Evolutionary conservation across 2,888 invertebrate species (phyloP).

Genomic region (Cataglyphis cursor): DNA sequence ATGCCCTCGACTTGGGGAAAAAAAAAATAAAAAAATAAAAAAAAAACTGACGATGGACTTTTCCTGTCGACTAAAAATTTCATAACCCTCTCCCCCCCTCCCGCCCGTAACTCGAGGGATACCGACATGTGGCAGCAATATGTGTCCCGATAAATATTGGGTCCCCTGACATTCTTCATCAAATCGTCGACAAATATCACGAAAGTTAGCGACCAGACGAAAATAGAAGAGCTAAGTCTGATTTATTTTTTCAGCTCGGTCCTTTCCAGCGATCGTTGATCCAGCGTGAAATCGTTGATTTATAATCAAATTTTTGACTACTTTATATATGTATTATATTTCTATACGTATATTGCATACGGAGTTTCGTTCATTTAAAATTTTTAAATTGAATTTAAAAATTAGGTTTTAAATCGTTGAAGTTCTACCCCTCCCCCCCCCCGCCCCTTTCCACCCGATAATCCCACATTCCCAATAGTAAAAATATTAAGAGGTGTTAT

Average conservation of each 20-base stretch:
- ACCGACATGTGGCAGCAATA: constrained; percentile 73
- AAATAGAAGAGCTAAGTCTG: background rate
- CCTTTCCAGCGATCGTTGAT: background rate
- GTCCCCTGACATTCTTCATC: constrained; percentile 4
- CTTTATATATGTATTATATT: background rate
- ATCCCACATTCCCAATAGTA: too few relatives aligned
- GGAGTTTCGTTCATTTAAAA: background rate
- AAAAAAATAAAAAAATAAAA: background rate
- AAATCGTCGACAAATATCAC: background rate
- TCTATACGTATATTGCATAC: background rate
- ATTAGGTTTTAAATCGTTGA: background rate
- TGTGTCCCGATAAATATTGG: constrained; percentile 55
- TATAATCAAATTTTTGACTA: constrained; percentile 7
- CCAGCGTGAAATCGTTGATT: background rate
- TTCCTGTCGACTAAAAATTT: constrained; percentile 31
- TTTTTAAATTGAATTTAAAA: background rate
- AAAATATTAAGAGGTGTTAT: background rate
- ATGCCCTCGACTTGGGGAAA: background rate
- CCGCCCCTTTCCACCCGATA: too few relatives aligned
- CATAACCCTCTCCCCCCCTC: background rate
- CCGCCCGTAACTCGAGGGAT: background rate
- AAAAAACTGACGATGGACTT: constrained; percentile 13
- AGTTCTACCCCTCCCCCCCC: background rate
- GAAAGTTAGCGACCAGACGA: background rate
- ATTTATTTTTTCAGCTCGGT: constrained; percentile 29